Percentiles rank a stretch among this genome's conserved stretches.
phyloP scores from a whole-genome alignment of 2,113 vertebrate species.

The Mustelus asterias region DNA sequence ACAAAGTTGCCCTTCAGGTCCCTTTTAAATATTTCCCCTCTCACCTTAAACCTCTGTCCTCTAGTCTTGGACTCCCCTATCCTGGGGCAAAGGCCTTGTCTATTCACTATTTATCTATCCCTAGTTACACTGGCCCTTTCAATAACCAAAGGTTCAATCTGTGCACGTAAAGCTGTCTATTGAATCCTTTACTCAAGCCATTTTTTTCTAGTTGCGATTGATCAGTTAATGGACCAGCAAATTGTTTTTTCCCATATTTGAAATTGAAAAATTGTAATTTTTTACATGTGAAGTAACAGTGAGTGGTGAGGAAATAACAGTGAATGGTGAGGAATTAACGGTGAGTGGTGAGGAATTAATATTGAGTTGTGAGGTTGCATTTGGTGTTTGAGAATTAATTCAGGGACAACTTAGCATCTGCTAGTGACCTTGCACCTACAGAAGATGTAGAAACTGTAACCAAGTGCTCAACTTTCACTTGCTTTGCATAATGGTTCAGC shows the following conservation, averaged over 20 bases:
- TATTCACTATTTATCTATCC: no score
- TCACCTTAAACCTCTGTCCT: no score
- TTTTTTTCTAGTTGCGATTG: background rate
- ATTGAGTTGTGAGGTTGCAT: background rate
- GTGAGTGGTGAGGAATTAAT: background rate
- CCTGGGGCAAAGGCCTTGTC: no score
- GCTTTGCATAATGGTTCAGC: background rate
- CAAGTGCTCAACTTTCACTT: background rate
- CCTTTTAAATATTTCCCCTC: no score
- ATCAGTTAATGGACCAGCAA: background rate
- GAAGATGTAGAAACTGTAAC: background rate
- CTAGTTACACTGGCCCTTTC: background rate
- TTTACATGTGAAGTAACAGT: background rate
- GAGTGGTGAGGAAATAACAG: background rate
- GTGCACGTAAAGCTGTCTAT: background rate
- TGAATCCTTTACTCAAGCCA: background rate
- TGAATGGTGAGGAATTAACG: background rate
- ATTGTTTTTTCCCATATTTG: background rate
- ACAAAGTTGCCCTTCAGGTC: no score
- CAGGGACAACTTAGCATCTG: background rate
- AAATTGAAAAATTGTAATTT: slow-evolving; percentile 17
- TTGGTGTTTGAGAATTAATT: background rate
- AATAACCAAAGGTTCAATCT: background rate
- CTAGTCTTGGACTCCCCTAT: no score
- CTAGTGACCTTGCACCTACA: background rate